Base-by-base conservation (phyloP, 2,888 invertebrate species). In the Conchocele bisecta region DNA sequence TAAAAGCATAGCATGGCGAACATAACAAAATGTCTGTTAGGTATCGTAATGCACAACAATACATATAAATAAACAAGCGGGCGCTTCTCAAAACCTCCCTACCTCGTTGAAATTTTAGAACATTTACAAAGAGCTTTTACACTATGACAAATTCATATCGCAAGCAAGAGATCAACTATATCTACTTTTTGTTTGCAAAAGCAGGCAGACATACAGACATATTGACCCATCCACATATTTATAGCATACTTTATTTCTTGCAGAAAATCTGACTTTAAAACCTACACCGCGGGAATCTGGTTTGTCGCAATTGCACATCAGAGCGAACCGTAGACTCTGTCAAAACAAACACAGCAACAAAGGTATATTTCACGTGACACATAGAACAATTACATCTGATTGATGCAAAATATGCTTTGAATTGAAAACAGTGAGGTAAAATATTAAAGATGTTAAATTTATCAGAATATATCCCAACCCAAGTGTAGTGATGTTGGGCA, bases 261-360 rank as follows among this genome's bases (percentile, higher is more conserved):
- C 50, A 37, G 58, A 73, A 70, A 56, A 61, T 63, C 61, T 76
- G 64, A 76, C 76, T 58, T 66, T 58, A 44, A 60, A 58, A 64
- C 71, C 71, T 61, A 72, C 42, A 17, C 28, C 53, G 48, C 51
- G 69, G 42, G 42, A 64, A 50, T 63, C 59, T 59, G 51, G 50
- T 54, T 63, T 76, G 29, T 58, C 35, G 59, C 76, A 76, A 22
- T 72, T 72, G 69, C 76, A 76, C n/a, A 66, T 42, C 22, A 76
- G 61, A 26, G 72, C 76, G 48, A 72, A 59, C 41, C 69, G 37
- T n/a, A 76, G 63, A 39, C 66, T 76, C 76, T 76, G 76, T 72
- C 59, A 46, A 76, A 50, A 60, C 41, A 66, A 28, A 17, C 17
- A 15, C 44, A 9, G n/a, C 13, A 11, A 35, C 13, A 35, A 35